Conservation (phyloP, 2,797 vertebrate genomes). For the Eutrigla gurnardus region DNA sequence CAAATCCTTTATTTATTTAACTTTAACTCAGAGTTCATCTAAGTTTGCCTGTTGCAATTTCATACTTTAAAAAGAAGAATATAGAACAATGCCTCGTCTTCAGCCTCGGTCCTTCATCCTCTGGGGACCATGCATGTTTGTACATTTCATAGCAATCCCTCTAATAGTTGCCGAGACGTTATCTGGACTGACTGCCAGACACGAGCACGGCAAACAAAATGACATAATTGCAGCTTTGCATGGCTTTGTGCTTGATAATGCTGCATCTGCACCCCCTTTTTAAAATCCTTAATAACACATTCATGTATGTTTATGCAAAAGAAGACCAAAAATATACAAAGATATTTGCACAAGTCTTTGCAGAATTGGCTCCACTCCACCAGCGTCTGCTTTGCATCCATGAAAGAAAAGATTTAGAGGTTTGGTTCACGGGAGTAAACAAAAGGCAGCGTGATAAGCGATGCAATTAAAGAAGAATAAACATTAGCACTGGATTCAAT, state of each 20-base stretch:
- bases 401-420: background rate
- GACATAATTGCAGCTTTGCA: background rate
- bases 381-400: conserved; percentile 1
- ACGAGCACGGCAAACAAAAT: no score
- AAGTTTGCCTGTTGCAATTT: background rate
- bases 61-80: background rate
- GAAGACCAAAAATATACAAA: background rate
- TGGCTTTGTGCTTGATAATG: background rate
- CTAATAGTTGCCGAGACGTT: background rate
- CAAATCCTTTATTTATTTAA: conserved; percentile 30
- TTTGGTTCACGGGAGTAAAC: conserved; percentile 7
- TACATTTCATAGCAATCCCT: background rate
- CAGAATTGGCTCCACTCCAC: background rate
- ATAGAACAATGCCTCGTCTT: background rate
- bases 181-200: background rate
- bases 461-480: conserved; percentile 14
- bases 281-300: background rate
- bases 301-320: background rate
- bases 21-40: background rate
- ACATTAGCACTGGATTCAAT: background rate
- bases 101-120: background rate
- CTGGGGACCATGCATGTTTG: background rate
- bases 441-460: conserved; percentile 17
- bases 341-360: background rate
- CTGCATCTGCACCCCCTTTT: background rate